A percentile compares a stretch with the other conserved stretches of the same genome.
These are phyloP conservation scores for Plagiodera versicolora DNA, from an alignment of 2,888 invertebrate genomes.

Conservation along the genomic window DNA sequence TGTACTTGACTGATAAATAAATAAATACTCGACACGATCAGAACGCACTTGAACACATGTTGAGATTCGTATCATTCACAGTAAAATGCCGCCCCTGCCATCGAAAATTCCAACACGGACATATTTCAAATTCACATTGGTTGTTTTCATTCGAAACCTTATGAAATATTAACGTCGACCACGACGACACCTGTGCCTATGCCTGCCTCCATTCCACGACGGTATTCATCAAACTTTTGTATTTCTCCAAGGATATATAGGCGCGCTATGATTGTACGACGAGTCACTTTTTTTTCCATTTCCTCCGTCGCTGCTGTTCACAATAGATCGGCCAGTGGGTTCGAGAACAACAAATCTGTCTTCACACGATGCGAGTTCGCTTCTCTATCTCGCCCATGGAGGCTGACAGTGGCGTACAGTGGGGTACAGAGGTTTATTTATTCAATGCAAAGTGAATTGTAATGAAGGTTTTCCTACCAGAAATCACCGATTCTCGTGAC, in stretches of 20 bases:
- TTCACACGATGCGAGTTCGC: constrained; percentile 17
- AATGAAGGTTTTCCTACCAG: no score
- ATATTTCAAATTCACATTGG: constrained; percentile 35
- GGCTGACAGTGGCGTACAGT: constrained; percentile 5
- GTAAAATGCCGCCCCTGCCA: constrained; percentile 2
- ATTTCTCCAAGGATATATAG: constrained; percentile 47
- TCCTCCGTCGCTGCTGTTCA: constrained; percentile 34
- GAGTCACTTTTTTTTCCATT: constrained; percentile 39
- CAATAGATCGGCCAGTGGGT: constrained; percentile 28
- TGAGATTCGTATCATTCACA: no score
- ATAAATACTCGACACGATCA: no score
- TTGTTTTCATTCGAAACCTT: constrained; percentile 13
- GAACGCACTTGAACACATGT: no score
- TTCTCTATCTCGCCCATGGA: constrained; percentile 24
- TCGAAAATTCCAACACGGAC: constrained; percentile 38
- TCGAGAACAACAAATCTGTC: constrained; percentile 21
- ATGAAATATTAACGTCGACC: constrained; percentile 23
- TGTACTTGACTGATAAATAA: no score
- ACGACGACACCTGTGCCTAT: constrained; percentile 50
- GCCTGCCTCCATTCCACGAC: no score
- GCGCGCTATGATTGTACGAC: constrained; percentile 35
- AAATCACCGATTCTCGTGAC: no score
- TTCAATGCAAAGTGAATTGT: no score
- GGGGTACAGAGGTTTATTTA: no score
- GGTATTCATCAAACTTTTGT: constrained; percentile 53